These are phyloP conservation scores for Camelus bactrianus DNA, from an alignment of 2,113 vertebrate genomes.

Conservation along the genomic window DNA sequence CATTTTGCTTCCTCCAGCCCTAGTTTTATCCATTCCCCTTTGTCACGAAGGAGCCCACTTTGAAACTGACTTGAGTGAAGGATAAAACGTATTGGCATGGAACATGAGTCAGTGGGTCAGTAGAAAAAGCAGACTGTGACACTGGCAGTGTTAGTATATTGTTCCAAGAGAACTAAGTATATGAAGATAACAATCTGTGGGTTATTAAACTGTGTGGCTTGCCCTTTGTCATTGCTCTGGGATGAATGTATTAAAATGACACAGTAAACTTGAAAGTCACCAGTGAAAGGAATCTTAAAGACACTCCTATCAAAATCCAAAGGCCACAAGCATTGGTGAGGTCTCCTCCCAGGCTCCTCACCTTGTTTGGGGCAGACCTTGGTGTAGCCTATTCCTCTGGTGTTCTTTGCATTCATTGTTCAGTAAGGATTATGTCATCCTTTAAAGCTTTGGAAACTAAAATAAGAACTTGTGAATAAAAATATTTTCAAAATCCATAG, in stretches of 20 bases:
- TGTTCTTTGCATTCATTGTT: not conserved
- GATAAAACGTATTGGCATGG: not conserved
- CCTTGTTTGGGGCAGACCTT: not conserved
- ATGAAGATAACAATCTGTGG: not conserved
- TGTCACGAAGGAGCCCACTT: not conserved
- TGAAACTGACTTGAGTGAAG: not conserved
- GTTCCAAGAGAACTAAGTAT: not conserved
- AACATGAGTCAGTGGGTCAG: not conserved
- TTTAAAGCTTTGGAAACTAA: not conserved
- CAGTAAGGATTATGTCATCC: not conserved
- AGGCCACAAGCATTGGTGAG: not conserved
- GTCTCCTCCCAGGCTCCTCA: rapidly evolving
- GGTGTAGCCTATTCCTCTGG: not conserved
- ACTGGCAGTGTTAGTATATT: not conserved
- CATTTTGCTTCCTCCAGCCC: not conserved
- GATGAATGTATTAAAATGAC: not conserved
- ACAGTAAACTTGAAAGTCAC: not conserved
- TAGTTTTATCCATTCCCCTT: not conserved
- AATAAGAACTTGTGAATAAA: not conserved
- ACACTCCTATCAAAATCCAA: not conserved
- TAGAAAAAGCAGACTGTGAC: not conserved
- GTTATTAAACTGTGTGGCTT: not conserved
- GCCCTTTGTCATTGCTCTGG: not conserved
- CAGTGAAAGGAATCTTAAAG: not conserved
- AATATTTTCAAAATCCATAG: not conserved